Evolutionary conservation across 1,140 invertebrate species (phyloP).

Genomic region (Aphidius gifuensis): DNA sequence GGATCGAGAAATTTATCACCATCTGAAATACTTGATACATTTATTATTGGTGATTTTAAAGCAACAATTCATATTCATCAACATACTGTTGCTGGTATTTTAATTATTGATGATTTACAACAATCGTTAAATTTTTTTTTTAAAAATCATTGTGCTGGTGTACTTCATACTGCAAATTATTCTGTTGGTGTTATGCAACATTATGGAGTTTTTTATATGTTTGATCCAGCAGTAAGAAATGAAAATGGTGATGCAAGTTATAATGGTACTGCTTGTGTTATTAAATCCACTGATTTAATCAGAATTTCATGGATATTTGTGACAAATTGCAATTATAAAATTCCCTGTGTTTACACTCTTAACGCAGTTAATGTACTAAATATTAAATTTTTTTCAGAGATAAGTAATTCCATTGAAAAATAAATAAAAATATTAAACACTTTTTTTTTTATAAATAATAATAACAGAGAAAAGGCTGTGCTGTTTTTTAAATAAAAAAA

Average conservation of each 20-base stretch:
- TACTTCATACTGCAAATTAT: constrained; percentile 35
- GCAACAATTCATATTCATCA: constrained; percentile 33
- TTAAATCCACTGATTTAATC: constrained; percentile 37
- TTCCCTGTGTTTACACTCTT: constrained; percentile 39
- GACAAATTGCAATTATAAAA: constrained; percentile 34
- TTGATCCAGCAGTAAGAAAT: constrained; percentile 39
- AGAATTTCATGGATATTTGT: constrained; percentile 37
- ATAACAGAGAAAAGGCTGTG: no score
- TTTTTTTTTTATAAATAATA: no score
- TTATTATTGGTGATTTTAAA: constrained; percentile 39
- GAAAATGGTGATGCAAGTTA: constrained; percentile 23
- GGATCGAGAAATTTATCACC: constrained; percentile 37
- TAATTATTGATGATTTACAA: constrained; percentile 26
- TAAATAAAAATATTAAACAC: no score
- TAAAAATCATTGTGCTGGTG: constrained; percentile 27
- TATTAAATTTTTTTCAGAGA: constrained; percentile 39
- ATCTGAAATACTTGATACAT: constrained; percentile 36
- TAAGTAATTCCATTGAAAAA: constrained; percentile 8
- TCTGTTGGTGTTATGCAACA: constrained; percentile 42
- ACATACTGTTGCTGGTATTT: constrained; percentile 35
- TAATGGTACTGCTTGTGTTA: constrained; percentile 36
- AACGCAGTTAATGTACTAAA: constrained; percentile 39
- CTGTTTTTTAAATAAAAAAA: no score
- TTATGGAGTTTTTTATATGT: constrained; percentile 42
- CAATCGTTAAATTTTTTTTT: constrained; percentile 31